Base-by-base conservation (phyloP, 2,888 invertebrate genomes). In the Synanthedon tipuliformis region DNA sequence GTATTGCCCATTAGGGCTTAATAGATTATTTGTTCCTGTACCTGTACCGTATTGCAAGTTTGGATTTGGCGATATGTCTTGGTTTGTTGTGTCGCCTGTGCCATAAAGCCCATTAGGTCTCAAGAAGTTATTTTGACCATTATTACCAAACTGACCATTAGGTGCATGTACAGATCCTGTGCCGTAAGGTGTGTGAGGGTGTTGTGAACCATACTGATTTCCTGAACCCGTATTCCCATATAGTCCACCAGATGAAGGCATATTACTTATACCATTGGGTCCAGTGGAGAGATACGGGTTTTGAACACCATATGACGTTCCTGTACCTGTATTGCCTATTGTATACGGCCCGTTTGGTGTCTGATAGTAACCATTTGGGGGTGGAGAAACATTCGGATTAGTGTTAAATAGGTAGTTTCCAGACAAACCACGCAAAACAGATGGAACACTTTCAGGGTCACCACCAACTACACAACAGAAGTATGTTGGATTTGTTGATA, bases 381-480 rank as follows among this genome's bases (percentile, higher is more conserved):
- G 3, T n/a, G n/a, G 45, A 13, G 11, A 45, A 45, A 7, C 11
- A 45, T 45, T 45, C 12, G 45, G 45, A 45, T n/a, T n/a, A 45
- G 15, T 45, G 45, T 45, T 15, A 8, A 5, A 45, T 45, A 7
- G 45, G 10, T 34, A 34, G 34, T 34, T 34, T 34, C 34, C 34
- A 0, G 34, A 34, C 34, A 34, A 13, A 45, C 45, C 45, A 45
- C 45, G 13, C 13, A n/a, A n/a, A 13, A 45, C 13, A 45, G 13
- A 4, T 13, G n/a, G 15, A n/a, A 15, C 15, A 45, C 11, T 7
- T 45, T 45, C 13, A 45, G 45, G 45, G 48, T 56, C 52, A 45
- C 54, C 15, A 27, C 50, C 50, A 13, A 56, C 53, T 27, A 54
- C 54, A 27, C 56, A 56, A 48, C 56, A 56, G 27, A 50, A 56